Evolutionary conservation across 2,113 vertebrate species (phyloP).

Genomic region (Pelecanus crispus): DNA sequence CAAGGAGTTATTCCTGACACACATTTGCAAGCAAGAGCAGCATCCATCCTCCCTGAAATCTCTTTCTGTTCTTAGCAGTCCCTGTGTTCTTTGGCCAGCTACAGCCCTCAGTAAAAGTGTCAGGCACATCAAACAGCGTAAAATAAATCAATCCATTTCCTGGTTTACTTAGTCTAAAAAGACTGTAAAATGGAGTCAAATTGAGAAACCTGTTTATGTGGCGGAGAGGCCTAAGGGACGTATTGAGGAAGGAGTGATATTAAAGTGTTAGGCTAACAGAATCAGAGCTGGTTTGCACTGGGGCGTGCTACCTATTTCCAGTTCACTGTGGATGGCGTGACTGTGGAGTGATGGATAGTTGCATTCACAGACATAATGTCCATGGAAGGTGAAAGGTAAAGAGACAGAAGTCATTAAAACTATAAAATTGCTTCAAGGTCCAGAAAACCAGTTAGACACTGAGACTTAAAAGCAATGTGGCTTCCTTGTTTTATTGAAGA

Average conservation of each 20-base stretch:
- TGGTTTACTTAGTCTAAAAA: not conserved
- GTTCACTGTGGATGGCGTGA: not conserved
- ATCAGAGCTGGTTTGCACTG: not conserved
- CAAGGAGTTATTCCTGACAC: not conserved
- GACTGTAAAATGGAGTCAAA: not conserved
- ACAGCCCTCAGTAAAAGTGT: not conserved
- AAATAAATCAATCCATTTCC: conserved; percentile 7
- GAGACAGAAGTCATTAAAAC: not conserved
- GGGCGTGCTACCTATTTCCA: not conserved
- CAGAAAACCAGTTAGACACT: not conserved
- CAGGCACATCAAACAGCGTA: not conserved
- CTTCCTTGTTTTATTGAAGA: not conserved
- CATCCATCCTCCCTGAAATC: not conserved
- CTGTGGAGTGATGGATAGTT: not conserved
- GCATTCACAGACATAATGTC: not conserved
- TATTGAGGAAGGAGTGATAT: not conserved
- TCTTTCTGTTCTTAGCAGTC: not conserved
- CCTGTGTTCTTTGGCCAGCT: not conserved
- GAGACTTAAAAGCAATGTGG: not conserved
- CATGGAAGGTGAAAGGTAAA: not conserved
- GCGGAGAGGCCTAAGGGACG: not conserved
- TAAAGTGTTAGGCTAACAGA: not conserved
- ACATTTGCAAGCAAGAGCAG: not conserved
- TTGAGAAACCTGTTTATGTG: not conserved
- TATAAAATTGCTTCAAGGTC: not conserved